Base-by-base conservation (phyloP, 2,113 vertebrate genomes). In the Istiophorus platypterus region DNA sequence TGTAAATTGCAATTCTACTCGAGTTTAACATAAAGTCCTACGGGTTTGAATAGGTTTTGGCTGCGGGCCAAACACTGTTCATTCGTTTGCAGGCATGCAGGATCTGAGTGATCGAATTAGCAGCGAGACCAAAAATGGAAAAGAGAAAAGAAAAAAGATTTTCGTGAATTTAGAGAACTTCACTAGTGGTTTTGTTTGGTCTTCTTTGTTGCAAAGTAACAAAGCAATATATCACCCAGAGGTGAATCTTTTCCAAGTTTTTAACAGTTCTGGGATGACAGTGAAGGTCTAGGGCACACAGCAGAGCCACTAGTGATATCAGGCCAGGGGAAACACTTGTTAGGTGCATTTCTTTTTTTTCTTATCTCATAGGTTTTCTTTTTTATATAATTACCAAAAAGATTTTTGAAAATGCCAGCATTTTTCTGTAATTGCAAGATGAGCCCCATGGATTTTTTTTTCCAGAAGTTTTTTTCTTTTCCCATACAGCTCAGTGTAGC, bases 381-480 rank as follows among this genome's bases (percentile, higher is more conserved):
- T 34, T 34, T 34, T 34, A 4, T 34, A 42, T 24, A 10, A 22
- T 54, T 5, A 27, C 13, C 15, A n/a, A 22, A 47, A 22, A 34
- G 6, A 62, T 52, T 31, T 47, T n/a, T 66, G 1, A 20, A 29
- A 39, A 51, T 13, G 4, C 6, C 22, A 22, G 15, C 17, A 13
- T 68, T 68, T 24, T 51, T 49, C 41, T 41, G 1, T 24, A 42
- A 41, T 13, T 57, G 9, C 14, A 24, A 5, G n/a, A 69, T 29
- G n/a, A 61, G 64, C 4, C 26, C 24, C 47, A 45, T 54, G 18
- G 10, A n/a, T 64, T 42, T 26, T 64, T 42, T 26, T 42, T 26
- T 42, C 34, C 63, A 64, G 51, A 42, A 29, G 7, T 64, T 4
- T 79, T 87, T 82, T 78, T 51, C 65, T 4, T 79, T 87, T 82